These are phyloP conservation scores for Pterobdella sp. DNA, from an alignment of 2,888 invertebrate genomes.

Conservation along the genomic window DNA sequence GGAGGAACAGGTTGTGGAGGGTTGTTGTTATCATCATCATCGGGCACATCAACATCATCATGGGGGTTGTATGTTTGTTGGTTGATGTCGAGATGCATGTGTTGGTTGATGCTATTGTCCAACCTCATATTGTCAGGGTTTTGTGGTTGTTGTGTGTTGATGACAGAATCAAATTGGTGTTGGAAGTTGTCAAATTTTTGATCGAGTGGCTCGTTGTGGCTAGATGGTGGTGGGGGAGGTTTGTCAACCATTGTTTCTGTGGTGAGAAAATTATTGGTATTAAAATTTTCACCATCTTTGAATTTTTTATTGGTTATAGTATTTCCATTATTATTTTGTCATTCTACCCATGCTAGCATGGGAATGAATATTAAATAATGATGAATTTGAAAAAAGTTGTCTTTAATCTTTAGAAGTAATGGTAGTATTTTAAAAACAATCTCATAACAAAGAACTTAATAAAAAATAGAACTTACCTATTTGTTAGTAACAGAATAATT, in stretches of 20 bases:
- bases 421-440: not conserved
- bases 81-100: not conserved
- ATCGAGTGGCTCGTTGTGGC: not conserved
- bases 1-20: not conserved
- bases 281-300: not conserved
- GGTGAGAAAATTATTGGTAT: not conserved
- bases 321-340: slow-evolving; percentile 3
- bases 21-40: not conserved
- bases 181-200: not conserved
- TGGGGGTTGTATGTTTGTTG: not conserved
- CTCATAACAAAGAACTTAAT: not conserved
- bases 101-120: not conserved
- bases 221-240: not conserved
- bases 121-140: not conserved
- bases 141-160: not conserved
- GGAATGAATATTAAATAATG: not conserved
- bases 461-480: not conserved
- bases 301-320: not conserved
- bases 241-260: not conserved
- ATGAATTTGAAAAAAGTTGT: not conserved
- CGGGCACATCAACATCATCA: not conserved
- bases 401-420: not conserved
- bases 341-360: not conserved
- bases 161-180: not conserved
- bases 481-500: slow-evolving; percentile 1